Base-by-base conservation (phyloP, 2,797 vertebrate genomes). In the Mormyrops boulengeri region DNA sequence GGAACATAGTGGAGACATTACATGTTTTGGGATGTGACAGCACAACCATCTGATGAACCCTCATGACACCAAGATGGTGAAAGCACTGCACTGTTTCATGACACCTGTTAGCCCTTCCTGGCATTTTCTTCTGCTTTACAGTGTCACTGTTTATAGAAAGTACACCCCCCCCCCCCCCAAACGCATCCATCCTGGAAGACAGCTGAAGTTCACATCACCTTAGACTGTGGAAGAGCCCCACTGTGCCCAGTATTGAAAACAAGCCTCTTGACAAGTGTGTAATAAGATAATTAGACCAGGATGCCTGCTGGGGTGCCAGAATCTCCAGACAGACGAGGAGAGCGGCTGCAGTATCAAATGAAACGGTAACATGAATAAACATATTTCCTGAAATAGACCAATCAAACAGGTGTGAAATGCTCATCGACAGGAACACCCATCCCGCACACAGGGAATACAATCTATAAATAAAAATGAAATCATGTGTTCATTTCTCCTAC, bases 231-330 rank as follows among this genome's bases (percentile, higher is more conserved):
- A 44, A 57, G 86, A 49, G 86, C 73, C 89, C 89, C 73, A 53
- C 41, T 22, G 89, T 17, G 89, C 52, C 8, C 4, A 22, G 87
- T 73, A 90, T 88, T 82, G 77, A 90, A 57, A 90, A 90, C 49
- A 88, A 90, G 55, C 53, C 85, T 55, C 89, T 88, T 62, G 86
- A 90, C 44, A 87, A 88, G 86, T 49, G 19, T 57, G 86, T 88
- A 90, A 88, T 88, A 86, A 88, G 89, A 88, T 90, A 90, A 90
- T 90, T 90, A 90, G 57, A 30, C 52, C 12, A 50, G 22, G 66
- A 84, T 26, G 50, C 30, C 50, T 80, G 89, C 53, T 80, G 85
- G 85, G 62, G 6, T 26, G 50, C 52, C 41, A 44, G 14, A 53
- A 62, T 84, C 73, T 41, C 30, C 52, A 90, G 69, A 90, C 89